Evolutionary conservation across 2,888 invertebrate genomes (phyloP).

Genomic region (Zonitis immaculata): DNA sequence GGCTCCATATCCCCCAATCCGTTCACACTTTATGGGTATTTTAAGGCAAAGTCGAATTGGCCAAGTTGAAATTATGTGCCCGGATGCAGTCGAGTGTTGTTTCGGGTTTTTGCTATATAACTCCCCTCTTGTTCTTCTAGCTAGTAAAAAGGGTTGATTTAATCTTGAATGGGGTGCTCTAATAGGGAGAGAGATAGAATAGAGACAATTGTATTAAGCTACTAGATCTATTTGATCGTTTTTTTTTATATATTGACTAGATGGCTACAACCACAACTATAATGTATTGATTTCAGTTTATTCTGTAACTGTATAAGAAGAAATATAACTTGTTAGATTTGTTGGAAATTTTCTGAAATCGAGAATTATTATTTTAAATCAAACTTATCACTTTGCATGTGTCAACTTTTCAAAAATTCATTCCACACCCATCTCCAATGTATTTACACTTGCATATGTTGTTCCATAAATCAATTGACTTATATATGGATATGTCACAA

Average conservation of each 20-base stretch:
- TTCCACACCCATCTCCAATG: background rate
- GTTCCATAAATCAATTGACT: conserved; percentile 1
- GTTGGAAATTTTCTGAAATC: too few species aligned
- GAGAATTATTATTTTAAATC: too few species aligned
- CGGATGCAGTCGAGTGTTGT: conserved; percentile 12
- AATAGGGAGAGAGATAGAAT: background rate
- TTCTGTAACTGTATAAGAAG: background rate
- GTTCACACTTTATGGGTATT: conserved; percentile 22
- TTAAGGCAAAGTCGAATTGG: conserved; percentile 21
- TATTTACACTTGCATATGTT: background rate
- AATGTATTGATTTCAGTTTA: background rate
- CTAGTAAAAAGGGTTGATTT: conserved; percentile 13
- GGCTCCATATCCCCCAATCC: conserved; percentile 6
- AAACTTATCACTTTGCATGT: too few species aligned
- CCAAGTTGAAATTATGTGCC: conserved; percentile 7
- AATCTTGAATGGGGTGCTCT: conserved; percentile 3
- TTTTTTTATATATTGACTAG: background rate
- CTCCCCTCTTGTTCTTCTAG: too few species aligned
- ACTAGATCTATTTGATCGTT: background rate
- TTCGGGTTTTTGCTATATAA: conserved; percentile 7
- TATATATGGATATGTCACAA: background rate
- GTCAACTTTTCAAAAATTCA: too few species aligned
- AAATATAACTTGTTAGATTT: background rate
- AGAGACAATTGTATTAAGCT: background rate
- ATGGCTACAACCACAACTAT: background rate